A percentile compares a stretch with the other conserved stretches of the same genome.
These are phyloP conservation scores for Drosophila bifasciata DNA, from an alignment of 1,140 invertebrate genomes.

Conservation along the genomic window DNA sequence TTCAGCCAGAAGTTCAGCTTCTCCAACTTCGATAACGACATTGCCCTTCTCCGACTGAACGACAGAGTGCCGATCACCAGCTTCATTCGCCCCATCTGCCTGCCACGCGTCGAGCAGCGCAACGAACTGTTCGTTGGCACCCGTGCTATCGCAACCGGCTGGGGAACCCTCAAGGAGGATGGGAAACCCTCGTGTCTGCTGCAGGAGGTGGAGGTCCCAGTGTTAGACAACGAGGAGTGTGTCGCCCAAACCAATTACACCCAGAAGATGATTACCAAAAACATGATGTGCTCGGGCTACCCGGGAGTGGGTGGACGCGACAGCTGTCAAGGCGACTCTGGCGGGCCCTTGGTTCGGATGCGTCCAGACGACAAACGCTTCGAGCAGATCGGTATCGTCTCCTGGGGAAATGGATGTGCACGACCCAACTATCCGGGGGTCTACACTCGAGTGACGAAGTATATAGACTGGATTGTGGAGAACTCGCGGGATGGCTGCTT, in stretches of 20 bases:
- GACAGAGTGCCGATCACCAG: conserved; percentile 90
- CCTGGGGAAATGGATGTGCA: conserved; percentile 89
- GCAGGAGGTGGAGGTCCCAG: conserved; percentile 92
- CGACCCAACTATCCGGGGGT: conserved; percentile 90
- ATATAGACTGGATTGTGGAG: conserved; percentile 90
- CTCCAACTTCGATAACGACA: conserved; percentile 93
- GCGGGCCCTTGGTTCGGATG: conserved; percentile 92
- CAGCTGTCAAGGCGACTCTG: conserved; percentile 96
- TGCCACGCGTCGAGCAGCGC: conserved; percentile 88
- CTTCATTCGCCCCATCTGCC: conserved; percentile 91
- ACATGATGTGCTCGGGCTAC: conserved; percentile 94
- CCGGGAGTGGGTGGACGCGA: conserved; percentile 90
- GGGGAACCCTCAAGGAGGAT: conserved; percentile 93
- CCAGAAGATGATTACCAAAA: conserved; percentile 91
- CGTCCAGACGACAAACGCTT: conserved; percentile 90
- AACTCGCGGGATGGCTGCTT: conserved; percentile 90
- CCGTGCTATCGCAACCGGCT: conserved; percentile 91
- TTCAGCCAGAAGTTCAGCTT: conserved; percentile 91
- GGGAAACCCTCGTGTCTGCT: conserved; percentile 92
- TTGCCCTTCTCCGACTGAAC: conserved; percentile 91
- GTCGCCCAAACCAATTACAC: conserved; percentile 91
- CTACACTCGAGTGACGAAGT: conserved; percentile 91
- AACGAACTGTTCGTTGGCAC: conserved; percentile 87
- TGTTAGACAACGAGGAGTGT: conserved; percentile 91
- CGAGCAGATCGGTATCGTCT: conserved; percentile 90